Evolutionary conservation across 2,888 invertebrate genomes (phyloP).

Genomic region (Pomacea canaliculata): DNA sequence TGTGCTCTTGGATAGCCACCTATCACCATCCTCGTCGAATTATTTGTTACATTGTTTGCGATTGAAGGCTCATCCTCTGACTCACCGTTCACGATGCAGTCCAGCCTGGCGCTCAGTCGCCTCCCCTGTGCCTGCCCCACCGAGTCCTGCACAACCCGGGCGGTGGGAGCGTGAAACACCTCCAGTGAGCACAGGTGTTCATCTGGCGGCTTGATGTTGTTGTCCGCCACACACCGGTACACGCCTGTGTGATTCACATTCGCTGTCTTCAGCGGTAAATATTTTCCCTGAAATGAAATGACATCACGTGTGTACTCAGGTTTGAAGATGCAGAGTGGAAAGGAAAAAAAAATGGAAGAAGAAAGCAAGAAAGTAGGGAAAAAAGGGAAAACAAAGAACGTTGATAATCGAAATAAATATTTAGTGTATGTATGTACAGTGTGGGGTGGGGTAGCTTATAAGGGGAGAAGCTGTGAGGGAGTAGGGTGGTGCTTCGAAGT

Average conservation of each 20-base stretch:
- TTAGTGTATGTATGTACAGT: background rate
- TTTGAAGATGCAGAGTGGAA: background rate
- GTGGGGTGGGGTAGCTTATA: too few species aligned
- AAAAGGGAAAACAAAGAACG: too few species aligned
- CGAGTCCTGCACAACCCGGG: conserved; percentile 58
- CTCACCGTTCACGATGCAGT: conserved; percentile 65
- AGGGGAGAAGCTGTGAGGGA: too few species aligned
- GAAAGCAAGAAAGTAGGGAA: background rate
- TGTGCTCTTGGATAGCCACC: too few species aligned
- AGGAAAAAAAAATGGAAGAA: background rate
- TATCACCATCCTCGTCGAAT: too few species aligned
- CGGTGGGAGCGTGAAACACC: conserved; percentile 61
- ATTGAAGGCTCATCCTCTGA: too few species aligned
- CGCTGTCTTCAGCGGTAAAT: conserved; percentile 45
- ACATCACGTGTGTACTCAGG: too few species aligned
- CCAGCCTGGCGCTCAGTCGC: conserved; percentile 60
- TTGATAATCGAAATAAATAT: too few species aligned
- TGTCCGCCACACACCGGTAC: conserved; percentile 68
- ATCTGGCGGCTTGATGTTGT: conserved; percentile 67
- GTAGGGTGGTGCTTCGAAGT: too few species aligned
- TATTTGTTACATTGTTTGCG: background rate
- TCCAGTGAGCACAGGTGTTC: conserved; percentile 60
- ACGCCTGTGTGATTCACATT: conserved; percentile 56
- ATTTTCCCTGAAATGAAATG: conserved; percentile 43
- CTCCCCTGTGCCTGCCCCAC: conserved; percentile 67